Base-by-base conservation (phyloP, 2,888 invertebrate genomes). In the Oligia latruncula region DNA sequence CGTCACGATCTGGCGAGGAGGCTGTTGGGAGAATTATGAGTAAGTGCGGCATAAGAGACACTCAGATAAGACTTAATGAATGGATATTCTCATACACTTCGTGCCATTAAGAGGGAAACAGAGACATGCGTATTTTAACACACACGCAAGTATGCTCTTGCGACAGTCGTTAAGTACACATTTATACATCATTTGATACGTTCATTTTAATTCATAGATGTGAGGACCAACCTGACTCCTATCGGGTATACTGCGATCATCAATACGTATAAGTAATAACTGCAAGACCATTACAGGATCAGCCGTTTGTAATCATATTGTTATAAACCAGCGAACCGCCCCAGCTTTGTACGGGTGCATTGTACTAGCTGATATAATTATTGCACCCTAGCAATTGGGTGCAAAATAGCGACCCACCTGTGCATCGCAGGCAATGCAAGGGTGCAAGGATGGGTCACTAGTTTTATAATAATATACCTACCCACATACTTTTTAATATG, bases 1-100 rank as follows among this genome's bases (percentile, higher is more conserved):
- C 15, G 98, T 98, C 60, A 99, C 99, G 43, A 99, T 98, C 95
- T 99, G 99, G 55, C 98, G 98, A 55, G 99, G 99, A 81, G 99
- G 97, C 95, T 98, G 98, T 84, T 23, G 97, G 29, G 68, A 93
- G 98, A 98, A 97, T 62, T 46, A 52, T 13, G 17, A 62, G 9
- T 77, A 35, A 66, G 17, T 35, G 43, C 17, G 13, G n/a, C 20
- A 58, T 58, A 58, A 9, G 64, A 72, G 65, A 43, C 29, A 43
- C 3, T 13, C 6, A 13, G 40, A 9, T 43, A 13, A 72, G n/a
- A 4, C 23, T 23, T 9, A 9, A 55, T 5, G 2, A 35, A 55
- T 15, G 70, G 8, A 4, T 35, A 23, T 40, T 71, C 23, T 55
- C 9, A 23, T 55, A 35, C 17, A 55, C 35, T 55, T 40, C 40